Conservation (phyloP, 1,140 invertebrate species). For the Trinorchestia longiramus region DNA sequence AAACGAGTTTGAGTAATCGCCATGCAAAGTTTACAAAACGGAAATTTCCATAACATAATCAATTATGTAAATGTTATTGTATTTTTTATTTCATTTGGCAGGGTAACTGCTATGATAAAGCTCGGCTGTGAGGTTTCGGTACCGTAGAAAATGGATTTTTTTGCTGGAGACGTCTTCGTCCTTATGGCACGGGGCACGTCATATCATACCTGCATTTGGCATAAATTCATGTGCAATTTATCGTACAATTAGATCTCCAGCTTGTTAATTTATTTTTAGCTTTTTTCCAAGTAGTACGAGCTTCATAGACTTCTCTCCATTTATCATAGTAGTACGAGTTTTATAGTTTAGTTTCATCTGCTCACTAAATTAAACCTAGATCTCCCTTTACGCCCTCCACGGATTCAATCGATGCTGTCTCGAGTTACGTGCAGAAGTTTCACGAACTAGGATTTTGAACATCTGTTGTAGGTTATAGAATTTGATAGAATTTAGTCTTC, state of each 20-base stretch:
- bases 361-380: not conserved
- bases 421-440: not conserved
- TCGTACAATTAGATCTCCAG: not conserved
- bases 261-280: not conserved
- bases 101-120: no score
- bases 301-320: no score
- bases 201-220: not conserved
- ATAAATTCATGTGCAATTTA: not conserved
- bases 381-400: not conserved
- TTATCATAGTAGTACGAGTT: no score
- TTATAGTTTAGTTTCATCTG: not conserved
- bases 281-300: not conserved
- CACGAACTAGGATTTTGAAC: not conserved
- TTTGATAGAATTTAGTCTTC: not conserved
- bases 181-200: no score
- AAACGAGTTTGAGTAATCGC: no score
- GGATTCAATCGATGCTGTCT: not conserved
- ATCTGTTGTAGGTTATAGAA: not conserved
- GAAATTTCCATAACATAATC: no score
- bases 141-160: no score
- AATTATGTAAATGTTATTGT: no score
- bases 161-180: no score
- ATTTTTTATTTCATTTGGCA: no score
- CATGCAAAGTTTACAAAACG: no score
- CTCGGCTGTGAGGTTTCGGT: no score